Conservation (phyloP, 2,888 invertebrate genomes). For the Noctua janthina region DNA sequence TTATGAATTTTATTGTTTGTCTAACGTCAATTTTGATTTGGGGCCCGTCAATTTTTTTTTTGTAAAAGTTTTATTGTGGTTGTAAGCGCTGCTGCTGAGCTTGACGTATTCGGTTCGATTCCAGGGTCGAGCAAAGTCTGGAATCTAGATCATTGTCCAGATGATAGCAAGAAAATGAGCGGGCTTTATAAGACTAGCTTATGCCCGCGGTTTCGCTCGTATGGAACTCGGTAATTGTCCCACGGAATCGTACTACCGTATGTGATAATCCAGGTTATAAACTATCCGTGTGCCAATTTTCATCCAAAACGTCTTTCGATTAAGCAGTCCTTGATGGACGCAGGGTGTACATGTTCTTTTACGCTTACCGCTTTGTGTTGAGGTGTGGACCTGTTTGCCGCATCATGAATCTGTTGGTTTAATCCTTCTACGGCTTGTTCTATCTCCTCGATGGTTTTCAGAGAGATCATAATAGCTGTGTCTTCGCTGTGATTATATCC, state of each 20-base stretch:
- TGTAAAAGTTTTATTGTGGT: not conserved
- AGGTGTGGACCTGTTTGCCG: too few species aligned
- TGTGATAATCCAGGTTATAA: not conserved
- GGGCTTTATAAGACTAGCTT: not conserved
- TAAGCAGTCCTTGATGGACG: too few species aligned
- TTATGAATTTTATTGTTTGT: constrained; percentile 60
- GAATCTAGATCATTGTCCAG: not conserved
- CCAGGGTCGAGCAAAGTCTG: not conserved
- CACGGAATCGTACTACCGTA: not conserved
- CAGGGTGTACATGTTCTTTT: too few species aligned
- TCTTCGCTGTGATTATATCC: too few species aligned
- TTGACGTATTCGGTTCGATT: not conserved
- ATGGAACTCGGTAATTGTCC: not conserved
- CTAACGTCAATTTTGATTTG: constrained; percentile 57
- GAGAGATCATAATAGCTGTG: too few species aligned
- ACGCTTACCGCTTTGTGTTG: too few species aligned
- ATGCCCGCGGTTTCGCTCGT: not conserved
- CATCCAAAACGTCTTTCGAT: too few species aligned
- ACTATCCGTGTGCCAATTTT: not conserved
- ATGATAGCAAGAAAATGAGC: not conserved
- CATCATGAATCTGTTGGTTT: too few species aligned
- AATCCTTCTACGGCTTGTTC: too few species aligned
- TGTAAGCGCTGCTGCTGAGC: not conserved
- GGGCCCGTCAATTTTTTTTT: constrained; percentile 27
- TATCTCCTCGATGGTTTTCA: too few species aligned